Percentiles rank a stretch among this genome's conserved stretches.
Evolutionary conservation across 2,888 invertebrate species (phyloP).

Genomic region (Sarcophaga subvicina): DNA sequence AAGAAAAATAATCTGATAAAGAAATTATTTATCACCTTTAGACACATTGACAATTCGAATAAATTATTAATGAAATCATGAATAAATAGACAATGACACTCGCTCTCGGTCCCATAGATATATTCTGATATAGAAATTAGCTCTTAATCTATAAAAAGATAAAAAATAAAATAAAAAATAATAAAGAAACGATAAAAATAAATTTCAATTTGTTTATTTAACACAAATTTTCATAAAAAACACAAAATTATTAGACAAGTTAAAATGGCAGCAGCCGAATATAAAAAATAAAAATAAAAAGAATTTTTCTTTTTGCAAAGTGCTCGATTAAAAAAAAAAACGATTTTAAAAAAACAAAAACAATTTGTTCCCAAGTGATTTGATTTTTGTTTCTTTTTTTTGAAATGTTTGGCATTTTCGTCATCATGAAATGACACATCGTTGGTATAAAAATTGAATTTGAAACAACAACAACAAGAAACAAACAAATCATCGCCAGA

Average conservation of each 20-base stretch:
- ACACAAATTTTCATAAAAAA: slow-evolving; percentile 9
- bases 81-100: not conserved
- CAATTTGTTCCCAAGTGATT: not conserved
- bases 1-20: not conserved
- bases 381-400: no score
- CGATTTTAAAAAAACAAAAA: not conserved
- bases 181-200: not conserved
- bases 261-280: not conserved
- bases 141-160: not conserved
- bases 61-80: slow-evolving; percentile 18
- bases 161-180: not conserved
- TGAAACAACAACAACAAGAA: not conserved
- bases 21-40: not conserved
- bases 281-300: not conserved
- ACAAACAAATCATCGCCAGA: not conserved
- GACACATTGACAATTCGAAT: slow-evolving; percentile 7
- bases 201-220: slow-evolving; percentile 35
- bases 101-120: not conserved
- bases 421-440: not conserved
- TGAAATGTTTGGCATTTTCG: not conserved
- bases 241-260: not conserved
- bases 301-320: not conserved
- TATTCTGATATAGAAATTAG: not conserved
- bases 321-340: not conserved
- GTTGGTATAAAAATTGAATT: not conserved